Evolutionary conservation across 37 sponge, comb jelly and placozoan genomes (phyloP).

Genomic region (Ephydatia muelleri): DNA sequence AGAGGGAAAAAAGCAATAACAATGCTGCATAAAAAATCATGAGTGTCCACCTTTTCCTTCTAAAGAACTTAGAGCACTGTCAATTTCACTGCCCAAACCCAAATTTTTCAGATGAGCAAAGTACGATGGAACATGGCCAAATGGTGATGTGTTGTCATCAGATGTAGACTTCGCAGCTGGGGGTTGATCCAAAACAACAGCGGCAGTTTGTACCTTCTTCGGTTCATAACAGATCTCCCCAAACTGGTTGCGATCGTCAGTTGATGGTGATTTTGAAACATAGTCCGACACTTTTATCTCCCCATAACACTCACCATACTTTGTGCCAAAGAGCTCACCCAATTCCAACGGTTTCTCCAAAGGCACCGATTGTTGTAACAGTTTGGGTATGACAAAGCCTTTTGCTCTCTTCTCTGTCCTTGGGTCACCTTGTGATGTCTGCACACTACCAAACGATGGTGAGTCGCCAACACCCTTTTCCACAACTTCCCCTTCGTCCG

Average conservation of each 20-base stretch:
- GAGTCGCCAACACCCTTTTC: background rate
- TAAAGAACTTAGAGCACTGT: conserved; percentile 69
- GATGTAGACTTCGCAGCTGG: background rate
- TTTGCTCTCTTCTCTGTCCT: background rate
- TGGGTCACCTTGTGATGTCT: background rate
- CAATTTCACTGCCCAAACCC: conserved; percentile 43
- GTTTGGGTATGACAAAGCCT: conserved; percentile 47
- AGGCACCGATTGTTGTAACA: conserved; percentile 37
- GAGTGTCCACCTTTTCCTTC: background rate
- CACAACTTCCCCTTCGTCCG: background rate
- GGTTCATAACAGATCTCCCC: conserved; percentile 32
- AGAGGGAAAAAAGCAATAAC: conserved; percentile 40
- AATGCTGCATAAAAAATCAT: background rate
- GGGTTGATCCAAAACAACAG: background rate
- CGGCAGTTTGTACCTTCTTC: background rate
- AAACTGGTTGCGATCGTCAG: conserved; percentile 5
- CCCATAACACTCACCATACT: background rate
- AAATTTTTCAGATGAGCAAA: conserved; percentile 41
- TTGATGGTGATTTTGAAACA: background rate
- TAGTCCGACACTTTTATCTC: background rate
- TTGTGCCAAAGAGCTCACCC: conserved; percentile 44
- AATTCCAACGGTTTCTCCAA: conserved; percentile 65
- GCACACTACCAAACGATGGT: background rate
- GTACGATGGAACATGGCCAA: conserved; percentile 54
- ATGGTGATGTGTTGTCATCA: background rate